Base-by-base conservation (phyloP, 1,140 invertebrate genomes). In the Anadara kagoshimensis region DNA sequence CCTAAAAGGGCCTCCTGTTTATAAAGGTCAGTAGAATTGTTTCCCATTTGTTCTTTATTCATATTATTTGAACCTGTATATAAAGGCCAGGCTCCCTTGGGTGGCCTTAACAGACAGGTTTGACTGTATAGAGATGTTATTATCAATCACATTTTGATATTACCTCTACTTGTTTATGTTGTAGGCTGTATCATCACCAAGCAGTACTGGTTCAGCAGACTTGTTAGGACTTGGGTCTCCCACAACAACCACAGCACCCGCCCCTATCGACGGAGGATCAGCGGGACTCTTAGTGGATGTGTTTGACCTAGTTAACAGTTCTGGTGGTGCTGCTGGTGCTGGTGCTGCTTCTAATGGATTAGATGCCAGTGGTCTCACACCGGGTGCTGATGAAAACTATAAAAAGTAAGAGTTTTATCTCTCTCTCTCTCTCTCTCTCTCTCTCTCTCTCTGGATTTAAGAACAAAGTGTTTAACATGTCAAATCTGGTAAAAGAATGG, bases 241-340 rank as follows among this genome's bases (percentile, higher is more conserved):
- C 7, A 63, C 68, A 5, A 41, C 74, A n/a, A 51, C 73, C n/a
- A 61, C 36, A 53, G 57, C 45, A 36, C 61, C 22, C 20, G 47
- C 18, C 14, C 10, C 8, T 5, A 47, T 56, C 29, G 66, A 68
- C 24, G 62, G 59, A 16, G 49, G 57, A 14, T 45, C 69, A 0
- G 58, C 70, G 20, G 74, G 70, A 41, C 73, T 81, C n/a, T 71
- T 85, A 20, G 76, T 85, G 49, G 84, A 85, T 67, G 76, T 85
- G 22, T 84, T 85, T 76, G 81, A 78, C 24, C 29, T 36, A 36
- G 29, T 36, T 36, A 36, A 36, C 29, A 36, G 29, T 36, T 36
- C 29, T 36, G 7, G 29, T 36, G 77, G 69, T 36, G 43, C 57
- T 11, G 58, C 26, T 36, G 45, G 69, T 64, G 73, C 22, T 58